Evolutionary conservation across 2,113 vertebrate genomes (phyloP).

Genomic region (Mellivora capensis): DNA sequence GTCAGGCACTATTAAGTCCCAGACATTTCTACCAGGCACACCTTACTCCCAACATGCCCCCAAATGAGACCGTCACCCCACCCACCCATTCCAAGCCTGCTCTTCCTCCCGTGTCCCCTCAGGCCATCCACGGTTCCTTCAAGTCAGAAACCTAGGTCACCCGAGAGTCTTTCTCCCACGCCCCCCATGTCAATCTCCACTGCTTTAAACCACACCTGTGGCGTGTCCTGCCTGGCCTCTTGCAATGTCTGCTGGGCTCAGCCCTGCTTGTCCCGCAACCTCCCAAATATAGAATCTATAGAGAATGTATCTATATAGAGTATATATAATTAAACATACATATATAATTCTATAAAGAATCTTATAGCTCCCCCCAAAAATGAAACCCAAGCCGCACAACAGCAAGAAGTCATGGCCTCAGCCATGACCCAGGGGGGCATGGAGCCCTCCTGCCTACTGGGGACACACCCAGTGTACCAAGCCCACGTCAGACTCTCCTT

Average conservation of each 20-base stretch:
- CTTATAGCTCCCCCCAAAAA: neutral
- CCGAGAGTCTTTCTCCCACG: neutral
- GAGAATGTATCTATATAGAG: too few species aligned
- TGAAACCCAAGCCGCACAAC: neutral
- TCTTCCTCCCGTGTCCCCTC: neutral
- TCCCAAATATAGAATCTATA: neutral
- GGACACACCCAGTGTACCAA: neutral
- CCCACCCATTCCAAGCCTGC: neutral
- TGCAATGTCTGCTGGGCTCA: neutral
- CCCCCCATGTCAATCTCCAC: rapidly evolving
- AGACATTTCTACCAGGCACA: neutral
- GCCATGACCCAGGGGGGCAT: neutral
- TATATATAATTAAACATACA: neutral
- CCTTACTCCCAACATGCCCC: neutral
- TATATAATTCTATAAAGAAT: neutral
- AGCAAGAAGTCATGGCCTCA: neutral
- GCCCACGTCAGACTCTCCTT: neutral
- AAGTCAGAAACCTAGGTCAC: neutral
- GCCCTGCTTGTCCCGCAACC: neutral
- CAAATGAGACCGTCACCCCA: neutral
- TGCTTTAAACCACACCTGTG: neutral
- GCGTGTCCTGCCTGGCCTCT: neutral
- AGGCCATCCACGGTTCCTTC: neutral
- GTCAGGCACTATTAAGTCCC: neutral
- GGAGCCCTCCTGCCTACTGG: neutral